Evolutionary conservation across 30 jellyfish, hydroid and myxozoan species (phyloP), one percentile per base, ranked within the genome.

Genomic region (Phacellophora camtschatica): DNA sequence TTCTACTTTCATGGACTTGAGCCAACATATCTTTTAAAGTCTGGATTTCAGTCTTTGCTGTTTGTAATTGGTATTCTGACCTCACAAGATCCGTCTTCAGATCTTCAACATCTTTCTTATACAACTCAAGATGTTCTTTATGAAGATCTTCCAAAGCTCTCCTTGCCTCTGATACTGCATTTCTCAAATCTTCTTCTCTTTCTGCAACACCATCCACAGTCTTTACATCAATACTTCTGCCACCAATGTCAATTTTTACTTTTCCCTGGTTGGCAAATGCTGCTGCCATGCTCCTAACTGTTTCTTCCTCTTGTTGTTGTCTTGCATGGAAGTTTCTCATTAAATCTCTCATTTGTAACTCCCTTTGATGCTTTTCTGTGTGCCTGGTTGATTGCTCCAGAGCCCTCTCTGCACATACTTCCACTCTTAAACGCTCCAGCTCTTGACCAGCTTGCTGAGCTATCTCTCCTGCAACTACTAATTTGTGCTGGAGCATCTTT

Each of bases 201-300:
- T 90, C 97, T 58, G 87, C 43, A 4, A 78, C 84, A 53, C 95
- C 92, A 13, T 74, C 97, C 12, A 59, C 74, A n/a, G 92, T 74
- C 25, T 42, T 65, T 79, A 81, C 65, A 42, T 82, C 93, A 37
- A 81, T 82, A 35, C 81, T 32, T 54, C 56, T 74, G 22, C 97
- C 95, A 25, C 83, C 91, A 51, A 82, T 48, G 34, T 77, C 74
- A 30, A 87, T 61, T 5, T 48, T 76, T 0, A 87, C 92, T 36
- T 78, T 56, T 1, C 88, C 96, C 31, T 59, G 68, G n/a, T 31
- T 83, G n/a, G 92, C 68, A 62, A 87, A 87, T 1, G 92, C 88
- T 19, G 63, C 84, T 10, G 73, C 96, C 83, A 90, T 50, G 7
- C 72, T 71, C 22, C 68, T 76, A 8, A 77, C 57, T 0, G 82